Conservation (phyloP, 1,140 invertebrate genomes). For the Trachelipus rathkii region DNA sequence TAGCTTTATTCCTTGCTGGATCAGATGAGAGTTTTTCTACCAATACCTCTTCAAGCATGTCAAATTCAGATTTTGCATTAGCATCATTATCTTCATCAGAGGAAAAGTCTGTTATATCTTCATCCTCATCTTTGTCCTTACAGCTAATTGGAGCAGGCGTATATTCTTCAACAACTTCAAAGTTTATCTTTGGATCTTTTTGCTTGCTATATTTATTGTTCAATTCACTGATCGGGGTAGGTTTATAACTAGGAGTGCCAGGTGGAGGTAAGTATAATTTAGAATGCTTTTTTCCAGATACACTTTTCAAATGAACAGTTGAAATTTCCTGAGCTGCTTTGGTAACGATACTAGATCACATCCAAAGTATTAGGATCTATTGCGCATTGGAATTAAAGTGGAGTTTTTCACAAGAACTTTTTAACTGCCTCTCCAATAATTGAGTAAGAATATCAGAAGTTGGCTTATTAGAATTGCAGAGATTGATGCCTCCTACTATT, state of each 20-base stretch:
- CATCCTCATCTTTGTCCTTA: constrained; percentile 26
- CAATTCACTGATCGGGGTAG: constrained; percentile 60
- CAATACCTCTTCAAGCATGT: constrained; percentile 51
- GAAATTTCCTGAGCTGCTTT: constrained; percentile 52
- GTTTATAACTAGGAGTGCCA: constrained; percentile 56
- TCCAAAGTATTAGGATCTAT: constrained; percentile 47
- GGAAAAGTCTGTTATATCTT: constrained; percentile 50
- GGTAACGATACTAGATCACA: constrained; percentile 44
- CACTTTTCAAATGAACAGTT: not conserved
- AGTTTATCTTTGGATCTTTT: constrained; percentile 31
- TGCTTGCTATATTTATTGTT: constrained; percentile 50
- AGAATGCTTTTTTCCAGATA: constrained; percentile 25
- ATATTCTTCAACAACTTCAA: constrained; percentile 32
- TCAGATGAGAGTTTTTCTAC: constrained; percentile 38
- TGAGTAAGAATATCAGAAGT: constrained; percentile 50
- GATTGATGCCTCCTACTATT: no score
- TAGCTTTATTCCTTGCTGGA: constrained; percentile 7
- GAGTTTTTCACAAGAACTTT: constrained; percentile 52
- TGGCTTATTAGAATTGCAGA: no score
- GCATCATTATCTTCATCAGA: constrained; percentile 33
- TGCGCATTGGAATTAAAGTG: constrained; percentile 47
- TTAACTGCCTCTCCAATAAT: constrained; percentile 56
- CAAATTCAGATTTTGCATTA: constrained; percentile 48
- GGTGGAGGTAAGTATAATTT: constrained; percentile 42
- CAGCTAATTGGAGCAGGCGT: constrained; percentile 20